Evolutionary conservation across 2,888 invertebrate genomes (phyloP), one percentile per base, ranked within the genome.

Genomic region (Theretra japonica): DNA sequence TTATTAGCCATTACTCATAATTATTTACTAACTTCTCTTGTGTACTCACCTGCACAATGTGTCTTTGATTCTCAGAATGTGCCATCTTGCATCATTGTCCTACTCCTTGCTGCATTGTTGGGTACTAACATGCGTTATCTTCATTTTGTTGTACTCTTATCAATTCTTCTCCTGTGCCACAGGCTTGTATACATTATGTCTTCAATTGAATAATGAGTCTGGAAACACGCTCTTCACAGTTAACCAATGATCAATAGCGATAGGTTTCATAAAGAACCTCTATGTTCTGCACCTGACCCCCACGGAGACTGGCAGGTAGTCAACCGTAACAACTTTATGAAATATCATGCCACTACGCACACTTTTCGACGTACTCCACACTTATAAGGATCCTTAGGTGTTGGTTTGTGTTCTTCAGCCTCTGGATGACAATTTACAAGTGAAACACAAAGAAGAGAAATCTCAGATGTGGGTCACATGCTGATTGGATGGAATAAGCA

Each of bases 21-120:
- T 58, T 56, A 65, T 68, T 53, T 30, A 69, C 68, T 8, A 4
- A 69, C n/a, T 53, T 30, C 30, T 41, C 53, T 74, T 73, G 50
- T 73, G 73, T 74, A 91, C 91, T 86, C 77, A 98, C 98, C 96
- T 98, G 97, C 81, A 97, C 96, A 88, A 97, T 96, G 91, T 96
- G 96, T 86, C 96, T 95, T 89, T 95, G 95, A 93, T 95, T 95
- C 86, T 96, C 96, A 89, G 94, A 89, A 85, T 93, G 91, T 88
- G 95, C 95, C 95, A 95, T 95, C 86, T 89, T 95, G 90, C 87
- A 90, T 86, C 92, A 92, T 93, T 88, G 86, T 92, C 85, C 85
- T 90, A 87, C 82, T 85, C 83, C 84, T 83, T 81, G 73, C 75
- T 79, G 79, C 77, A 80, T 79, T 83, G 86, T 85, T 83, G 79